These are phyloP conservation scores for Haliclona indistincta DNA, from an alignment of 37 sponge, comb jelly and placozoan genomes.

Conservation along the genomic window DNA sequence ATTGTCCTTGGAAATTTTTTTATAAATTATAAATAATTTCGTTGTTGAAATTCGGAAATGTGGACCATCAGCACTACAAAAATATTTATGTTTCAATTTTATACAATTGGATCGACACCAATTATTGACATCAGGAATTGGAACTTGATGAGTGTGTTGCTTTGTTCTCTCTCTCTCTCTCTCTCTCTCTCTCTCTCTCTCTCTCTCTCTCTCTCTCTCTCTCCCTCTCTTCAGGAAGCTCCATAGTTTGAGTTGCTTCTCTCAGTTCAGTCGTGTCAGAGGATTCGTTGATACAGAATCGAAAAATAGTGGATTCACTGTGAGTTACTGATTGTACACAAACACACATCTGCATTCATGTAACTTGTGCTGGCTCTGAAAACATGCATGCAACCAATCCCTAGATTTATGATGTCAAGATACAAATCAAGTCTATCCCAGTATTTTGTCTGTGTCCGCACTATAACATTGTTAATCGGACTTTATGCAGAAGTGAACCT, in stretches of 20 bases:
- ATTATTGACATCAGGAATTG: not conserved
- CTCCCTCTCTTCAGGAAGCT: conserved; percentile 31
- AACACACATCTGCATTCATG: not conserved
- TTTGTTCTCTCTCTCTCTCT: conserved; percentile 7
- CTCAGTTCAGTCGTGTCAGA: conserved; percentile 34
- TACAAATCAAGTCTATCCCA: too few relatives aligned
- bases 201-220: not conserved
- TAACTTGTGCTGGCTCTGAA: not conserved
- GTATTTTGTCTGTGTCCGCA: too few relatives aligned
- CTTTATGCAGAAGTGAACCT: too few relatives aligned
- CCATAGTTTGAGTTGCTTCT: conserved; percentile 21
- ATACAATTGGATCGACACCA: too few relatives aligned
- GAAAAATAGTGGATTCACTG: conserved; percentile 24
- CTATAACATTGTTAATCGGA: too few relatives aligned
- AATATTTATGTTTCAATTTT: too few relatives aligned
- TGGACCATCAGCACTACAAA: too few relatives aligned
- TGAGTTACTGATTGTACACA: conserved; percentile 13
- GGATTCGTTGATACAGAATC: conserved; percentile 55
- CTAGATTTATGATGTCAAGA: too few relatives aligned
- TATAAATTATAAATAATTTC: too few relatives aligned
- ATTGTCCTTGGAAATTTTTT: too few relatives aligned
- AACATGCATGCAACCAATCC: not conserved
- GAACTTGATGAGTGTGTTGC: conserved; percentile 2
- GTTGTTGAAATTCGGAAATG: too few relatives aligned
- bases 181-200: conserved; percentile 5